phyloP scores from a whole-genome alignment of 2,888 invertebrate species.

The Axea sp. region DNA sequence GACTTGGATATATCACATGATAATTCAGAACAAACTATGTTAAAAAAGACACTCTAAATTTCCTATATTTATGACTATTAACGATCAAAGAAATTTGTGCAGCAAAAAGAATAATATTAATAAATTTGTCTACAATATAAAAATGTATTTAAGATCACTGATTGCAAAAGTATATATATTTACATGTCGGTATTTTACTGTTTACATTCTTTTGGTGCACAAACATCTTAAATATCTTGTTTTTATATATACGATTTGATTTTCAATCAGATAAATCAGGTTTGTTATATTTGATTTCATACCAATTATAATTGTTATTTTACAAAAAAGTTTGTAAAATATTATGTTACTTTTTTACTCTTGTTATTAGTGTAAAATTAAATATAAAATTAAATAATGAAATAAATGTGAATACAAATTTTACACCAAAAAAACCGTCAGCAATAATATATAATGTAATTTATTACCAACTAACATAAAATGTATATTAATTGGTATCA shows the following conservation, averaged over 20 bases:
- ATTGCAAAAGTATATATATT: conserved; percentile 43
- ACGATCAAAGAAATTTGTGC: conserved; percentile 37
- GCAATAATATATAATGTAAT: too few relatives aligned
- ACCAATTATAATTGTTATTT: conserved; percentile 2
- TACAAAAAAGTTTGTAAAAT: too few relatives aligned
- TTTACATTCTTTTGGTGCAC: conserved; percentile 33
- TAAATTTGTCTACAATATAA: conserved; percentile 32
- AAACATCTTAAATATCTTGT: conserved; percentile 25
- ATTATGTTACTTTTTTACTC: too few relatives aligned
- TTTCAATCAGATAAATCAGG: background rate
- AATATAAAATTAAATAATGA: too few relatives aligned
- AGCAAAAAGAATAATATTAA: conserved; percentile 29
- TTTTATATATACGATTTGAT: conserved; percentile 1
- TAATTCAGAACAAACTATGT: conserved; percentile 32
- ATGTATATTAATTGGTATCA: too few relatives aligned
- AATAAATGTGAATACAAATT: too few relatives aligned
- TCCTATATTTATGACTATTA: conserved; percentile 31
- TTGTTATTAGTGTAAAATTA: too few relatives aligned
- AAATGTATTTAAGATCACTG: conserved; percentile 27
- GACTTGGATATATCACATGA: conserved; percentile 52
- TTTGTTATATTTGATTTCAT: background rate
- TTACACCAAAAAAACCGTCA: too few relatives aligned
- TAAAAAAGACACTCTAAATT: conserved; percentile 25
- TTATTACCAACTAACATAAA: too few relatives aligned
- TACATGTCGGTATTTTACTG: conserved; percentile 21